A percentile compares a stretch with the other conserved stretches of the same genome.
phyloP scores from a whole-genome alignment of 2,888 invertebrate genomes.

The Protophormia terraenovae region DNA sequence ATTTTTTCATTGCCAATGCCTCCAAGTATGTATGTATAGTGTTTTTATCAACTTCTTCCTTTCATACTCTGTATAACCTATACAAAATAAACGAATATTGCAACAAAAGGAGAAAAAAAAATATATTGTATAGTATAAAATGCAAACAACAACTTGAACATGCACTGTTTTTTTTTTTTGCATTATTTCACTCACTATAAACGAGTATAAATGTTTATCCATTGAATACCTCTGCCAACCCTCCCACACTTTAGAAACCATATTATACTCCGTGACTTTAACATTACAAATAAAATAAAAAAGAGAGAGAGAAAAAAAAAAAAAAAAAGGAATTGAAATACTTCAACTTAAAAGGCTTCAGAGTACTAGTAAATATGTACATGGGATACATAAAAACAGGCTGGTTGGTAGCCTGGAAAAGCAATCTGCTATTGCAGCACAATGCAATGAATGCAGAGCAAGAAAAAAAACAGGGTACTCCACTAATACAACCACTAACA shows the following conservation, averaged over 20 bases:
- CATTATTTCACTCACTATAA: background rate
- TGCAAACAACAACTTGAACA: conserved; percentile 25
- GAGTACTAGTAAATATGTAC: background rate
- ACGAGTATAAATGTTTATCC: conserved; percentile 41
- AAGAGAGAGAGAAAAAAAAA: background rate
- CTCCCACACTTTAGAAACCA: conserved; percentile 40
- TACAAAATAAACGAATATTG: conserved; percentile 27
- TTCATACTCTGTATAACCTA: background rate
- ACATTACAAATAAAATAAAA: conserved; percentile 5
- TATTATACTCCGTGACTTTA: conserved; percentile 49
- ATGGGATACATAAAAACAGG: background rate
- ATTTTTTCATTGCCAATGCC: conserved; percentile 68
- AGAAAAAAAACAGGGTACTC: background rate
- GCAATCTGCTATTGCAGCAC: conserved; percentile 4
- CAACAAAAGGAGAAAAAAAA: conserved; percentile 23
- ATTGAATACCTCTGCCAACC: conserved; percentile 21
- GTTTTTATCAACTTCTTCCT: conserved; percentile 18
- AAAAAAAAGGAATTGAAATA: background rate
- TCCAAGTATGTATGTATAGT: conserved; percentile 14
- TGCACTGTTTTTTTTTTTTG: conserved; percentile 23
- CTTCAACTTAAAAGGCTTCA: conserved; percentile 60
- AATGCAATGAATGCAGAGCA: background rate
- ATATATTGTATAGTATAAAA: conserved; percentile 26
- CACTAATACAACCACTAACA: background rate
- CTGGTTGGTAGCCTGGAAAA: conserved; percentile 10